Conservation (phyloP, 2,113 vertebrate genomes). For the Colius striatus region DNA sequence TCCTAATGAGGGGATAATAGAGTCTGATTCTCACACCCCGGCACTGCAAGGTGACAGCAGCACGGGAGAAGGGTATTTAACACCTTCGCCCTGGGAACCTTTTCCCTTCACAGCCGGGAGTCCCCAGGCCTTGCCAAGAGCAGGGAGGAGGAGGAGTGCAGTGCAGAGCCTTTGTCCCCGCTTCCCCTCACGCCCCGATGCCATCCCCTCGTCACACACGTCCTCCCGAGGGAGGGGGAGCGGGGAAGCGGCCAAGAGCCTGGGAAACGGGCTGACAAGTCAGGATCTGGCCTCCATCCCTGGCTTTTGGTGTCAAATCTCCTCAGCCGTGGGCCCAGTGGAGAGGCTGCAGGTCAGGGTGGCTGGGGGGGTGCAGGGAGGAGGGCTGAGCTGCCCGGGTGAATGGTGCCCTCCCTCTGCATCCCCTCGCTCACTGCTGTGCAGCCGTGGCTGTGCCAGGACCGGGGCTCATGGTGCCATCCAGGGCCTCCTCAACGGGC, state of each 20-base stretch:
- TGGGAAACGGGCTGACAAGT: not conserved
- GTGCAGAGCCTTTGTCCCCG: not conserved
- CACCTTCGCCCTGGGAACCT: constrained; percentile 51
- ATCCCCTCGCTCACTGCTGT: not conserved
- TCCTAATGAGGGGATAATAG: constrained; percentile 54
- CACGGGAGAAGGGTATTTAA: constrained; percentile 50
- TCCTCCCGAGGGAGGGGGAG: not conserved
- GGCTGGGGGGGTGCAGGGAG: not conserved
- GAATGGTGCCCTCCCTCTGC: not conserved
- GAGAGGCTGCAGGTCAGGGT: not conserved
- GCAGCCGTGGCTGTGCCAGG: not conserved
- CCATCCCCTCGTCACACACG: not conserved
- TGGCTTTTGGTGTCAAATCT: not conserved
- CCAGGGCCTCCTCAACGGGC: too few species aligned
- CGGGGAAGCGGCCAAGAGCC: not conserved
- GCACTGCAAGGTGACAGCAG: constrained; percentile 44
- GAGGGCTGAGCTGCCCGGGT: accelerated
- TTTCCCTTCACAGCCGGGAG: not conserved
- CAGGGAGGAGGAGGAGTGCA: not conserved
- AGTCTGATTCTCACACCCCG: constrained; percentile 56
- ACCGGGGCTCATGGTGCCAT: not conserved
- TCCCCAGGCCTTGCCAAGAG: not conserved
- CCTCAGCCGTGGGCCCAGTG: accelerated
- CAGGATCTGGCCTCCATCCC: not conserved
- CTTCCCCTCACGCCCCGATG: not conserved